Base-by-base conservation (phyloP, 2,888 invertebrate genomes). In the Callyntrura sp. region DNA sequence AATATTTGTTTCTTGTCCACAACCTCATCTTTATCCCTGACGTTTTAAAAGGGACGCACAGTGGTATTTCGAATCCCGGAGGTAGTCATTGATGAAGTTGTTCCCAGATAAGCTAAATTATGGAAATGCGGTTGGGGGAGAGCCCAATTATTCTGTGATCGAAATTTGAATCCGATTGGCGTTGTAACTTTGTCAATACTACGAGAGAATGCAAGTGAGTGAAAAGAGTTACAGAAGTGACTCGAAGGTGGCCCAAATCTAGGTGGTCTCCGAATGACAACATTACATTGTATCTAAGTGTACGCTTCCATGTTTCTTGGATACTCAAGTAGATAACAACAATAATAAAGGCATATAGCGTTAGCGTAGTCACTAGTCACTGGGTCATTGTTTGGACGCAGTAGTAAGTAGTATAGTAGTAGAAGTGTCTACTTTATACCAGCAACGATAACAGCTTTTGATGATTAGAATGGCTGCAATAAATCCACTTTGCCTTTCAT, bases 231-330 rank as follows among this genome's bases (percentile, higher is more conserved):
- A 35, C n/a, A 85, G 43, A 43, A 35, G 68, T 14, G 43, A 43
- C 68, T 68, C 68, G 68, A 68, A 68, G 85, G 85, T 85, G 85
- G 85, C 51, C 68, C n/a, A 17, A 68, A 43, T 79, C 79, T 79
- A 79, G 86, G 86, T 86, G 86, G 86, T 86, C 86, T 79, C 43
- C 60, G 11, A 68, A 55, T 84, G 70, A 70, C 57, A 51, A 82
- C 45, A 62, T 65, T 20, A 17, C 62, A 43, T 60, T 57, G 23
- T 48, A 70, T n/a, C n/a, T n/a, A 25, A 35, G 68, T 43, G 68
- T 68, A 43, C 9, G 68, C 43, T 35, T 68, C 35, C 68, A 68
- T 68, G 68, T 68, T 68, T 43, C n/a, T 68, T 2, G 28, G 62
- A 62, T n/a, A 51, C 14, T 51, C n/a, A 68, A 23, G 17, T 3